These are phyloP conservation scores for Gymnorhina tibicen DNA, from an alignment of 2,113 vertebrate species.

Conservation along the genomic window DNA sequence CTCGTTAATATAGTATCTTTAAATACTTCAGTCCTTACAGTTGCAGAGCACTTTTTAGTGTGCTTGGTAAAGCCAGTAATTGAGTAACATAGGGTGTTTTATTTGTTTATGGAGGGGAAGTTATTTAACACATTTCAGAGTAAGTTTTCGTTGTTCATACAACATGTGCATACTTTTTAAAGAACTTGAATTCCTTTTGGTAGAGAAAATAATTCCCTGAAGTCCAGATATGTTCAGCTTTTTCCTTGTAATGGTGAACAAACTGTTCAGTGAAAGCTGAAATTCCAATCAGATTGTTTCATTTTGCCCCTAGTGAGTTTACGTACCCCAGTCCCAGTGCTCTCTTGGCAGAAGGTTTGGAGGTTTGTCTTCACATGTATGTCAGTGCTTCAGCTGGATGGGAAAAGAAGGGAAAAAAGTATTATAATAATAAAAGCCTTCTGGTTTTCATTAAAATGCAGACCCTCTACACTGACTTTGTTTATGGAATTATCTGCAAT, in stretches of 20 bases:
- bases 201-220: background rate
- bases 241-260: conserved; percentile 44
- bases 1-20: background rate
- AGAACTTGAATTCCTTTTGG: background rate
- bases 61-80: background rate
- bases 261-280: conserved; percentile 28
- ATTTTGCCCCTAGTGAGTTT: conserved; percentile 41
- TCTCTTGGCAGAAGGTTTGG: conserved; percentile 36
- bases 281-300: conserved; percentile 42
- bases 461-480: conserved; percentile 4
- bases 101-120: background rate
- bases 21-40: background rate
- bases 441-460: conserved; percentile 42
- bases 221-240: conserved; percentile 14
- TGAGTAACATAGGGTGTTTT: background rate
- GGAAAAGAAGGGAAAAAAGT: background rate
- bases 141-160: background rate
- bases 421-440: conserved; percentile 12
- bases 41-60: background rate
- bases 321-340: background rate
- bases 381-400: conserved; percentile 43
- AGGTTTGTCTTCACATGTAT: background rate
- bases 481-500: conserved; percentile 29
- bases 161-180: background rate
- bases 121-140: background rate